Conservation (phyloP, 2,797 vertebrate genomes). For the Atherinosoma microstoma region DNA sequence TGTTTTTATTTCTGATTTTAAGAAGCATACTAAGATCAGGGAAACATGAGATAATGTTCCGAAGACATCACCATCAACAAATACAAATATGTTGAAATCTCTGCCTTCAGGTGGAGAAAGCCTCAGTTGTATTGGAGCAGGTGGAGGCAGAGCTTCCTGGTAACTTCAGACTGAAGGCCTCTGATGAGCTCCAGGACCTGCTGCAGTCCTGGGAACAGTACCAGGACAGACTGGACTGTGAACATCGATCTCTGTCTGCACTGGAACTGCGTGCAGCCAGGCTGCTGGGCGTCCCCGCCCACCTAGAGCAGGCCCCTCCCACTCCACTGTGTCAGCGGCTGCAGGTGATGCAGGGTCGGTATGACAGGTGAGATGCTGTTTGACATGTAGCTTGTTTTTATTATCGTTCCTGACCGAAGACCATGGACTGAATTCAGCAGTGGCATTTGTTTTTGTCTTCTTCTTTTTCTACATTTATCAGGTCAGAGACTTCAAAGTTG, state of each 20-base stretch:
- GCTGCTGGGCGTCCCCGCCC: slow-evolving; percentile 80
- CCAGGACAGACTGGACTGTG: slow-evolving; percentile 86
- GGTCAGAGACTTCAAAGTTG: neutral
- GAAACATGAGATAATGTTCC: neutral
- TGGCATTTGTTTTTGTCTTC: no score
- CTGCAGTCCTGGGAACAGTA: slow-evolving; percentile 82
- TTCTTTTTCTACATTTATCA: neutral
- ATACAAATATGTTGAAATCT: neutral
- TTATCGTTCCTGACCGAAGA: neutral
- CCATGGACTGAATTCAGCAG: no score
- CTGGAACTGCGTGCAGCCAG: slow-evolving; percentile 84
- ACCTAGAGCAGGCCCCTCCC: slow-evolving; percentile 71
- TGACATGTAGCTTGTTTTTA: neutral
- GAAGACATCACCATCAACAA: neutral
- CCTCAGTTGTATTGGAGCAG: slow-evolving; percentile 86
- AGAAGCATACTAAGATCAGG: neutral
- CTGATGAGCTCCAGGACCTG: slow-evolving; percentile 86
- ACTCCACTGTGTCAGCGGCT: slow-evolving; percentile 85
- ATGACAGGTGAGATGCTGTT: slow-evolving; percentile 81
- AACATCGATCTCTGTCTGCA: slow-evolving; percentile 86
- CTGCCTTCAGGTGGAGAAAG: slow-evolving; percentile 86
- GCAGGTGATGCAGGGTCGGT: slow-evolving; percentile 85
- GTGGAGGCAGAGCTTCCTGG: slow-evolving; percentile 89
- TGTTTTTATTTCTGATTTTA: neutral
- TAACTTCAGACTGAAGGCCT: slow-evolving; percentile 68